A percentile compares a stretch with the other conserved stretches of the same genome.
These are phyloP conservation scores for Corydoras sp. DNA, from an alignment of 2,113 vertebrate species.

Conservation along the genomic window DNA sequence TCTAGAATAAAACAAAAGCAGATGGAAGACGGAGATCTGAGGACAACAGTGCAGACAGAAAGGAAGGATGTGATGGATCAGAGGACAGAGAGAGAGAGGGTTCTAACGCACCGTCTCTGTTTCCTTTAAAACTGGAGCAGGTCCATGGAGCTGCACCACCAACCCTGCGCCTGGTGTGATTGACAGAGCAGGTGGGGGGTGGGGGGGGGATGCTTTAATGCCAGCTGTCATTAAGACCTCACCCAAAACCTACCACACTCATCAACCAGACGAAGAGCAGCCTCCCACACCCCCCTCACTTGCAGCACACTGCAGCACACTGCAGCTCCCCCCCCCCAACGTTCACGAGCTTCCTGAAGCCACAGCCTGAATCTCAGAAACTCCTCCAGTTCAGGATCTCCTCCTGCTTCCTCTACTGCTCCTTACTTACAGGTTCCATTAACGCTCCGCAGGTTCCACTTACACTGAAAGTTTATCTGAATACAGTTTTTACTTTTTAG, in stretches of 20 bases:
- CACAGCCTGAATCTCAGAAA: too few relatives aligned
- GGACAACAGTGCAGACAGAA: not conserved
- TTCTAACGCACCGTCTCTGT: conserved; percentile 2
- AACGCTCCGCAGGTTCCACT: too few relatives aligned
- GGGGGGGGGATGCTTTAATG: conserved; percentile 12
- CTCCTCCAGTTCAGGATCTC: too few relatives aligned
- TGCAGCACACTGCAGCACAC: not conserved
- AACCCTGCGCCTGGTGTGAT: conserved; percentile 16
- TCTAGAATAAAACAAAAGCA: too few relatives aligned
- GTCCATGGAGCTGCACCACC: conserved; percentile 11
- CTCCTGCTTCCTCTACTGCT: too few relatives aligned
- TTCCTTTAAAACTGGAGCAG: conserved; percentile 14
- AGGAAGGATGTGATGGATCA: too few relatives aligned
- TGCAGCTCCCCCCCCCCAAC: not conserved
- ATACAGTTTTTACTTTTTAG: too few relatives aligned
- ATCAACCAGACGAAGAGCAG: not conserved
- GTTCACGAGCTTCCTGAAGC: not conserved
- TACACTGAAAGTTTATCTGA: too few relatives aligned
- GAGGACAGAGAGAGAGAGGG: not conserved
- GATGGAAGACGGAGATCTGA: too few relatives aligned
- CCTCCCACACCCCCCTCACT: conserved; percentile 5
- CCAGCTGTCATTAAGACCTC: conserved; percentile 29
- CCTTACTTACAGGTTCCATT: too few relatives aligned
- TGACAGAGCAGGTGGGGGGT: conserved; percentile 13
- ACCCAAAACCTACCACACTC: conserved; percentile 10